A percentile compares a stretch with the other conserved stretches of the same genome.
phyloP scores from a whole-genome alignment of 2,888 invertebrate genomes.

The Dryobota labecula region DNA sequence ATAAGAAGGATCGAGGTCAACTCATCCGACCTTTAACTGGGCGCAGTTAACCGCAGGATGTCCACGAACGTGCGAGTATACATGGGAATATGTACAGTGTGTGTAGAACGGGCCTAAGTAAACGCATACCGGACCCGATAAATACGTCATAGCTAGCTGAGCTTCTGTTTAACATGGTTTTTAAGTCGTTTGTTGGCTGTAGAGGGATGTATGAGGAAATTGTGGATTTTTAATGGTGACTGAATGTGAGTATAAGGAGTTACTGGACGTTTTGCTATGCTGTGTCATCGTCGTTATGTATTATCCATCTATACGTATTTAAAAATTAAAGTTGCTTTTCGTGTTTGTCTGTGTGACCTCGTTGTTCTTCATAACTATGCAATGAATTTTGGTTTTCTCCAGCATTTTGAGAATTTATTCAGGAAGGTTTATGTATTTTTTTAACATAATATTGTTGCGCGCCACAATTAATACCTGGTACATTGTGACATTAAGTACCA shows the following conservation, averaged over 20 bases:
- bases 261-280: neutral
- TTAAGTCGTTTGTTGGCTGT: neutral
- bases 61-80: slow-evolving; percentile 5
- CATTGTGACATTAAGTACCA: too few species aligned
- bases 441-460: too few species aligned
- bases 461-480: too few species aligned
- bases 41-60: slow-evolving; percentile 24
- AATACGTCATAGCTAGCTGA: slow-evolving; percentile 9
- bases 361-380: too few species aligned
- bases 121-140: slow-evolving; percentile 29
- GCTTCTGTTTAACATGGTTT: slow-evolving; percentile 8
- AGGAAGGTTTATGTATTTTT: too few species aligned
- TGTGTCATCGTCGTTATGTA: neutral
- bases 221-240: neutral
- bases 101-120: slow-evolving; percentile 36
- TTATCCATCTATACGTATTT: too few species aligned
- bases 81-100: neutral
- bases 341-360: too few species aligned
- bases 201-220: neutral
- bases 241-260: too few species aligned
- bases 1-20: slow-evolving; percentile 34
- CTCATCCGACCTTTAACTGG: slow-evolving; percentile 30
- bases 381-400: too few species aligned
- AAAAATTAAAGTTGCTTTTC: too few species aligned
- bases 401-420: too few species aligned